Evolutionary conservation across 2,888 invertebrate genomes (phyloP).

Genomic region (Steromphala cineraria): DNA sequence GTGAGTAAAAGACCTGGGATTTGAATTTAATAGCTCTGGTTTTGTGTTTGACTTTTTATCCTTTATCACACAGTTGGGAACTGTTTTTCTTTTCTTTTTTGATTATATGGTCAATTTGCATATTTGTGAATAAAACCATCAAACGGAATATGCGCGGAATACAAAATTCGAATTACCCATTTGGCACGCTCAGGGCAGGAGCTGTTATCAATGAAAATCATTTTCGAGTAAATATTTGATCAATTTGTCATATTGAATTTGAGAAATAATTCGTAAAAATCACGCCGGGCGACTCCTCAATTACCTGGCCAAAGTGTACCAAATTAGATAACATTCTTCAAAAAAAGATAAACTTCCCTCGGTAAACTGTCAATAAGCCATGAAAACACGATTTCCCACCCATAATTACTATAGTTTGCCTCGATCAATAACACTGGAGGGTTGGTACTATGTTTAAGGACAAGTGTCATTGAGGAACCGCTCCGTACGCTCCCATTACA

Average conservation of each 20-base stretch:
- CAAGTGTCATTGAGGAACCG: too few species aligned
- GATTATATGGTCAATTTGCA: not conserved
- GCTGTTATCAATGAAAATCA: constrained; percentile 9
- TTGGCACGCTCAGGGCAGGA: not conserved
- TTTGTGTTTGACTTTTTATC: too few species aligned
- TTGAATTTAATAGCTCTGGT: too few species aligned
- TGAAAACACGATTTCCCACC: not conserved
- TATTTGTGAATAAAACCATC: constrained; percentile 12
- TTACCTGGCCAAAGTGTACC: constrained; percentile 10
- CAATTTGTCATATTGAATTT: constrained; percentile 12
- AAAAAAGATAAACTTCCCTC: constrained; percentile 11
- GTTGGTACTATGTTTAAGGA: not conserved
- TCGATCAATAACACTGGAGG: not conserved
- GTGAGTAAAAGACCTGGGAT: too few species aligned
- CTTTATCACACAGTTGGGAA: not conserved
- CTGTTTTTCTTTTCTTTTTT: not conserved
- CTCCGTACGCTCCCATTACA: not conserved
- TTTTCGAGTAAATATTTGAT: constrained; percentile 11
- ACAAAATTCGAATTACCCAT: not conserved
- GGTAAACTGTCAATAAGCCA: constrained; percentile 10
- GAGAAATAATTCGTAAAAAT: constrained; percentile 1
- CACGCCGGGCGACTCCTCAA: constrained; percentile 1
- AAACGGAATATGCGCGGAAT: constrained; percentile 1
- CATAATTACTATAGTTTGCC: not conserved
- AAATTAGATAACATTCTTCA: constrained; percentile 14